These are phyloP conservation scores for Phrynocephalus versicolor DNA, from an alignment of 2,113 vertebrate genomes.

Conservation along the genomic window DNA sequence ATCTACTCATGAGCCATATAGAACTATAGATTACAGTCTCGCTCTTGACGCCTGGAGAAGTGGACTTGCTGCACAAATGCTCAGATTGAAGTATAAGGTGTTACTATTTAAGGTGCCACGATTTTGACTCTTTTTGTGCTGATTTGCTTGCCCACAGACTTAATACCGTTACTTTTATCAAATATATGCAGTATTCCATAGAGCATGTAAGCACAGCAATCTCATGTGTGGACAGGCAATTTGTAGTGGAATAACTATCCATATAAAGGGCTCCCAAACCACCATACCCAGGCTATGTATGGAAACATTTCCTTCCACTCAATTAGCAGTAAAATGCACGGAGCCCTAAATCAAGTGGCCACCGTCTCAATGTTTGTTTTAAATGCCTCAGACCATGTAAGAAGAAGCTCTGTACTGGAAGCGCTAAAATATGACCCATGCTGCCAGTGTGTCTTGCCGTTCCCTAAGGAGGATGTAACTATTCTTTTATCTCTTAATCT, in stretches of 20 bases:
- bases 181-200: neutral
- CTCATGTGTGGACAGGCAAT: neutral
- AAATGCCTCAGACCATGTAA: neutral
- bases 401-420: neutral
- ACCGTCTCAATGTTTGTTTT: neutral
- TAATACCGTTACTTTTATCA: no score
- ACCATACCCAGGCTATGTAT: neutral
- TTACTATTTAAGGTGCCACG: no score
- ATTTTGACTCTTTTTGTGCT: no score
- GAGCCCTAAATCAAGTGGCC: neutral
- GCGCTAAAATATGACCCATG: neutral
- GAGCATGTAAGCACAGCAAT: slow-evolving; percentile 1
- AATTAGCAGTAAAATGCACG: neutral
- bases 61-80: no score
- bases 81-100: no score
- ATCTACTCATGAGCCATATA: no score
- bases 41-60: no score
- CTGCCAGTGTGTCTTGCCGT: neutral
- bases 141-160: no score
- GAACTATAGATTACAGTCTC: no score
- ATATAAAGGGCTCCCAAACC: neutral
- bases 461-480: neutral
- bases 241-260: neutral
- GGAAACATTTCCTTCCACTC: neutral
- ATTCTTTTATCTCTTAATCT: slow-evolving; percentile 46